Base-by-base conservation (phyloP, 2,113 vertebrate genomes). In the Sylvicapra grimmia region DNA sequence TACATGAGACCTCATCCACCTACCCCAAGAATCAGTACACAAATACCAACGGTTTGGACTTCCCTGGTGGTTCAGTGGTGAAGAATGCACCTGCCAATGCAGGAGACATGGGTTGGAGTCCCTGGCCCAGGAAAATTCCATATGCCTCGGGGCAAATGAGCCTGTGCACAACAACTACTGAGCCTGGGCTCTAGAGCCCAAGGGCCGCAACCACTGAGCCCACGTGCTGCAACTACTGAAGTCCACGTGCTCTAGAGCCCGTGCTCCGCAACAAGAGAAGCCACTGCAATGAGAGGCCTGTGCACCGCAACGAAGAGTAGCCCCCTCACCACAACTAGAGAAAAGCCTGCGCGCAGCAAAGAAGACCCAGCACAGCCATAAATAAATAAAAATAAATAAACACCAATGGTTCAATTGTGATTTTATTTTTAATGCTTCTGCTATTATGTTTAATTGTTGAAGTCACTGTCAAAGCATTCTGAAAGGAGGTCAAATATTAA, bases 381-480 rank as follows among this genome's bases (percentile, higher is more conserved):
- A 44, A 14, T 14, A 27, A 68, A 68, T 36, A 9, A 75, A 75
- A 25, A 75, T 25, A 68, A 68, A 36, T 11, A 75, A 75, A 75
- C n/a, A 40, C 72, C 40, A 44, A 15, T 15, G 23, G 72, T 77
- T 77, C 68, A 10, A 82, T 5, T 85, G 40, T 79, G 75, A 80
- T 59, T 97, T 93, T 85, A 79, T 89, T 94, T 94, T 79, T 77
- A 96, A 59, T 68, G 29, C 25, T 88, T 75, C 58, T 88, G 44
- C 54, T 90, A 36, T 53, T 86, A 75, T 29, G n/a, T 77, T 94
- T 86, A 89, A 56, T 58, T 94, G 47, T 84, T 19, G 86, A 97
- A 89, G 51, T 19, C 58, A 85, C 29, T 95, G 75, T 92, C 56
- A 84, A 84, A 77, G 47, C 25, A 86, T 27, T 93, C 94, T 91